A percentile compares a stretch with the other conserved stretches of the same genome.
Conservation (phyloP, 2,888 invertebrate genomes). For the Drosophila pseudotalamancana region DNA sequence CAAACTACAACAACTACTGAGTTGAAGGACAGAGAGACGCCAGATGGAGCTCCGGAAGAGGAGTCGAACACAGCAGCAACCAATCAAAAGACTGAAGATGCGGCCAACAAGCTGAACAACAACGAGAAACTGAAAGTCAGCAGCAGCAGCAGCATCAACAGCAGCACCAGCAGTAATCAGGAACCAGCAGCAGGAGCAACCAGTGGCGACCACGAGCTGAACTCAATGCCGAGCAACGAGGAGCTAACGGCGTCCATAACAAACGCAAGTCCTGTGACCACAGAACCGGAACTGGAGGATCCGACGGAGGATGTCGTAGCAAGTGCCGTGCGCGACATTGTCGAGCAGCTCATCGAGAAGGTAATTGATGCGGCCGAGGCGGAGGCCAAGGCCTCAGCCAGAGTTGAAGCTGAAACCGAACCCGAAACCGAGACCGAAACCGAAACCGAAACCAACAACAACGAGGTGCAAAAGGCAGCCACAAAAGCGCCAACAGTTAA, state of each 20-base stretch:
- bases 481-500: neutral
- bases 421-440: conserved; percentile 28
- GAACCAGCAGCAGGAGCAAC: conserved; percentile 19
- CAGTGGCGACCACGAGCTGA: conserved; percentile 48
- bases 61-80: conserved; percentile 62
- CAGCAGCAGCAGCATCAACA: conserved; percentile 49
- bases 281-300: conserved; percentile 37
- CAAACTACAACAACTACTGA: conserved; percentile 5
- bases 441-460: conserved; percentile 15
- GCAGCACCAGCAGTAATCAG: conserved; percentile 52
- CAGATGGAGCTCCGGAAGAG: neutral
- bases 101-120: conserved; percentile 80
- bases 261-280: conserved; percentile 59
- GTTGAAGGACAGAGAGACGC: conserved; percentile 6
- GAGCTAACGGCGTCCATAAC: conserved; percentile 62
- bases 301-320: conserved; percentile 53
- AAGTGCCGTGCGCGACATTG: conserved; percentile 80
- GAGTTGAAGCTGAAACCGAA: conserved; percentile 40
- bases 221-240: conserved; percentile 67
- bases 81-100: conserved; percentile 84
- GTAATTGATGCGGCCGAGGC: conserved; percentile 73
- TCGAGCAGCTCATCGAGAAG: conserved; percentile 82
- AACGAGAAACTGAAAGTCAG: conserved; percentile 70
- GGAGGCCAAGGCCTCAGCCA: conserved; percentile 30
- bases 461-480: conserved; percentile 24